Evolutionary conservation across 2,888 invertebrate genomes (phyloP).

Genomic region (Archips crataeganus): DNA sequence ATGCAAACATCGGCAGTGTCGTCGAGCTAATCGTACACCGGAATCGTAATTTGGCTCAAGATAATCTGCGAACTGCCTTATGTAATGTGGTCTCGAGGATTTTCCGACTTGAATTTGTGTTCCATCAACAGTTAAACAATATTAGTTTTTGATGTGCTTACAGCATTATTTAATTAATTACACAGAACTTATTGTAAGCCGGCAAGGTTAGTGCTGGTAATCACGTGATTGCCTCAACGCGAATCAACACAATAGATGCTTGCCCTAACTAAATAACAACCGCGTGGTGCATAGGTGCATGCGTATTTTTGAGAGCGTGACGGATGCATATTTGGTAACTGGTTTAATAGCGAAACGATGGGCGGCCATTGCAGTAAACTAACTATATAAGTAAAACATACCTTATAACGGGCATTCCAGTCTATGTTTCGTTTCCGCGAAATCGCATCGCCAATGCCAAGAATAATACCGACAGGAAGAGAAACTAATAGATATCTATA

Average conservation of each 20-base stretch:
- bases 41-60: neutral
- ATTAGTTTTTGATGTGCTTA: conserved; percentile 12
- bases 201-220: neutral
- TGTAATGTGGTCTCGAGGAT: conserved; percentile 6
- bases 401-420: conserved; percentile 52
- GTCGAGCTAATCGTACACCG: conserved; percentile 23
- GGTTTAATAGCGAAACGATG: conserved; percentile 44
- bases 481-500: conserved; percentile 22
- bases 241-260: conserved; percentile 16
- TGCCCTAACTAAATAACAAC: conserved; percentile 27
- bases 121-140: neutral
- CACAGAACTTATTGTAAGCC: neutral
- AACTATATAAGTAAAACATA: conserved; percentile 43
- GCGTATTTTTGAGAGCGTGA: conserved; percentile 65
- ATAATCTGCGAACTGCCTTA: conserved; percentile 4
- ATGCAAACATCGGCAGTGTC: conserved; percentile 26
- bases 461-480: conserved; percentile 18
- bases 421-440: conserved; percentile 55
- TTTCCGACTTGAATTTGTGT: neutral
- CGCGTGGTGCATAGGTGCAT: conserved; percentile 45
- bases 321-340: conserved; percentile 61
- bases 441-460: conserved; percentile 65
- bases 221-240: conserved; percentile 5
- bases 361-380: conserved; percentile 38
- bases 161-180: conserved; percentile 7